Evolutionary conservation across 2,113 vertebrate genomes (phyloP).

Genomic region (Crocuta crocuta): DNA sequence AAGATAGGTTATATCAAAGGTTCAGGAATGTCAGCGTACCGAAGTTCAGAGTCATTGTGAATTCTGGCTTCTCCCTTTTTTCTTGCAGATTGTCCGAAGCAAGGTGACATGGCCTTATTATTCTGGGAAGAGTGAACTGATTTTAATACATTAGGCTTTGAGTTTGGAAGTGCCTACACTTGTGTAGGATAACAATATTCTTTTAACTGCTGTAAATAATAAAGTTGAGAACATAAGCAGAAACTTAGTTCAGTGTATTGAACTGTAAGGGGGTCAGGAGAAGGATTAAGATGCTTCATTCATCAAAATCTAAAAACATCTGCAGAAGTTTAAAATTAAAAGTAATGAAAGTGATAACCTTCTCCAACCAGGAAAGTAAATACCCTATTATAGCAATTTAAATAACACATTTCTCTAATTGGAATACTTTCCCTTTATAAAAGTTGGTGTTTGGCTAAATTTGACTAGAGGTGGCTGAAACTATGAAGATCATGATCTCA

Average conservation of each 20-base stretch:
- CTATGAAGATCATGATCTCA: background rate
- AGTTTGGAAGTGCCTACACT: background rate
- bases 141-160: constrained; percentile 54
- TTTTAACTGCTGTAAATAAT: constrained; percentile 29
- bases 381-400: background rate
- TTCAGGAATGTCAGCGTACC: background rate
- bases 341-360: background rate
- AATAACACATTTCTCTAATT: background rate
- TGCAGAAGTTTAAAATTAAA: constrained; percentile 35
- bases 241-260: background rate
- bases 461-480: background rate
- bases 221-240: background rate
- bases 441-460: constrained; percentile 19
- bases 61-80: background rate
- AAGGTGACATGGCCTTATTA: constrained; percentile 11
- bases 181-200: constrained; percentile 4
- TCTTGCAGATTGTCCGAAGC: constrained; percentile 41
- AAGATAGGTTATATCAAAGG: constrained; percentile 11
- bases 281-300: background rate
- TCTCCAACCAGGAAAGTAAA: background rate
- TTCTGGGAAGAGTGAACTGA: constrained; percentile 46
- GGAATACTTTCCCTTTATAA: background rate
- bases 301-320: background rate
- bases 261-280: background rate
- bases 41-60: background rate